Evolutionary conservation across 1,140 invertebrate species (phyloP), one percentile per base, ranked within the genome.

Genomic region (Drosophila ercepeae): DNA sequence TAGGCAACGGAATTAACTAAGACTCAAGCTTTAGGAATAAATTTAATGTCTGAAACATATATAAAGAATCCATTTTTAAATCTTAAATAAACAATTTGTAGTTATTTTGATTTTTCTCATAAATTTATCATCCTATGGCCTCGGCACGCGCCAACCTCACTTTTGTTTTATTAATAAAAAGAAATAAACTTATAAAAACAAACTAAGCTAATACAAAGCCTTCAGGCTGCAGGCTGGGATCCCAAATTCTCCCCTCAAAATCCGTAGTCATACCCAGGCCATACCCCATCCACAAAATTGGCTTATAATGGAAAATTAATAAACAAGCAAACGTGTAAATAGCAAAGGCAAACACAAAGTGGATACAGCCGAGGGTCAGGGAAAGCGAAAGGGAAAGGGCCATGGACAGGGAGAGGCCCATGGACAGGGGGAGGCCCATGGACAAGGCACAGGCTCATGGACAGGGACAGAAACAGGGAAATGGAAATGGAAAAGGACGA

Each of bases 231-330:
- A 34, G 41, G 7, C 14, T 13, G 19, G n/a, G 46, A n/a, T 8
- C 23, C 51, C 29, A 39, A 9, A 8, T 23, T n/a, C 21, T 36
- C 48, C 19, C 25, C 21, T 11, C 48, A 8, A 58, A 16, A 39
- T 39, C 36, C 34, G 11, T 4, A 36, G 11, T 8, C 18, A 8
- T 63, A 45, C 42, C 52, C 18, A 8, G 54, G 5, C 32, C n/a
- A n/a, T n/a, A 8, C 53, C 32, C 36, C 46, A 25, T 32, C 32
- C 34, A 75, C 74, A 75, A 49, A 21, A 25, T 45, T 42, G 82
- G 82, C 74, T 88, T 70, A 88, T 82, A 88, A 88, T 71, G 52
- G 61, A 61, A 73, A 88, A 79, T 89, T 88, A 75, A 82, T 78
- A 89, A 88, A 81, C 77, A 81, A 60, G 63, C 27, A 49, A 74